Conservation (phyloP, 2,113 vertebrate species). For the Atrichornis clamosus region DNA sequence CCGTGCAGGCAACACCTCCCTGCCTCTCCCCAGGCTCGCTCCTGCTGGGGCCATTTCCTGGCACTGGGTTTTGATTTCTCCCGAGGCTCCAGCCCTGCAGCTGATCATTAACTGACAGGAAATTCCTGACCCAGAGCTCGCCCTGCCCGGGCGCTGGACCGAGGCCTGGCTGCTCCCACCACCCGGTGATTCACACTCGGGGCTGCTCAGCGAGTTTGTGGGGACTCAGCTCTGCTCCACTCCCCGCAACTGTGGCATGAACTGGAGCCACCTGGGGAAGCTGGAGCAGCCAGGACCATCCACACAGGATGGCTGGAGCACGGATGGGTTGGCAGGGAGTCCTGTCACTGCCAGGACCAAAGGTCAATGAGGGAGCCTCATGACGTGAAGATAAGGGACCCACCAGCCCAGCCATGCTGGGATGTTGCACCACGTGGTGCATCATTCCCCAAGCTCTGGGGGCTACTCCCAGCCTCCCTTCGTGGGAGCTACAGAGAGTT, state of each 20-base stretch:
- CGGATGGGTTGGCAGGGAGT: neutral
- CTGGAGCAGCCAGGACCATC: neutral
- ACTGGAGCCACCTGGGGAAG: neutral
- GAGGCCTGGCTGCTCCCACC: neutral
- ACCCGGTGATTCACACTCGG: neutral
- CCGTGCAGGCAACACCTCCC: neutral
- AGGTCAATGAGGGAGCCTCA: neutral
- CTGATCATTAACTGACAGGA: constrained; percentile 58
- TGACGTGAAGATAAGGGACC: neutral
- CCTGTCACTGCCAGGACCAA: neutral
- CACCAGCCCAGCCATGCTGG: neutral
- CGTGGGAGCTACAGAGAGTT: rapidly evolving
- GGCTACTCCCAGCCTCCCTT: neutral
- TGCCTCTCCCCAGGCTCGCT: neutral
- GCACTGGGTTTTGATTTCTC: neutral
- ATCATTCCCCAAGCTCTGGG: neutral
- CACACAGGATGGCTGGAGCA: neutral
- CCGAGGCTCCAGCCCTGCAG: neutral
- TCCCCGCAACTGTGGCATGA: neutral
- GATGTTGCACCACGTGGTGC: rapidly evolving
- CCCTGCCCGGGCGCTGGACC: neutral
- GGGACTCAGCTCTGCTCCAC: neutral
- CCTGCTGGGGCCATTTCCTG: neutral
- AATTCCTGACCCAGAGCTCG: constrained; percentile 49
- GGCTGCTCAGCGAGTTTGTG: neutral